Conservation (phyloP, 2,888 invertebrate genomes). For the Leptopilina myrica region DNA sequence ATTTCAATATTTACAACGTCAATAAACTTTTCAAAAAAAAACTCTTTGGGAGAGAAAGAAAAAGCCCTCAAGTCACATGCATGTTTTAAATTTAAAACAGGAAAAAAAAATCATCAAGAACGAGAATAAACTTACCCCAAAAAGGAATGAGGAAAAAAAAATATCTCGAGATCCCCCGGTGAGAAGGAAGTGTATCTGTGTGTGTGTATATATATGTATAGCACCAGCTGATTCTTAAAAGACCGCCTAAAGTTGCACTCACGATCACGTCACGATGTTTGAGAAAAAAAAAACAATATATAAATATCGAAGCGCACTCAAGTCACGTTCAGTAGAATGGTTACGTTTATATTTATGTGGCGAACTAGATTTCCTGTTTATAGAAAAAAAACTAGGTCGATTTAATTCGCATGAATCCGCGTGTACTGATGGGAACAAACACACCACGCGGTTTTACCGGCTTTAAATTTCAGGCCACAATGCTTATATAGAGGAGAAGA, state of each 20-base stretch:
- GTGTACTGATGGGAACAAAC: constrained; percentile 10
- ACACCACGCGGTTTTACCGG: constrained; percentile 35
- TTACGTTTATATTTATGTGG: neutral
- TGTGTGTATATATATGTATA: neutral
- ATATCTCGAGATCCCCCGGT: constrained; percentile 14
- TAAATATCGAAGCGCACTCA: neutral
- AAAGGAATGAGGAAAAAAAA: neutral
- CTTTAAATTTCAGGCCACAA: neutral
- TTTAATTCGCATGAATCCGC: constrained; percentile 29
- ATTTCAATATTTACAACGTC: too few relatives aligned
- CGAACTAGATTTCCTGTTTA: constrained; percentile 2
- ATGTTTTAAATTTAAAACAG: neutral
- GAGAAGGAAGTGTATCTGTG: neutral
- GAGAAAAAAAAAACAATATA: neutral
- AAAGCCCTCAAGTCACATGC: too few relatives aligned
- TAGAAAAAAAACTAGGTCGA: constrained; percentile 6
- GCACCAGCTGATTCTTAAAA: constrained; percentile 21
- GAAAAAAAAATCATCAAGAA: neutral
- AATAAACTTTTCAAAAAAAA: too few relatives aligned
- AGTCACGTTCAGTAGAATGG: neutral
- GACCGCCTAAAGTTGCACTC: constrained; percentile 24
- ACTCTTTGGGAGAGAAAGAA: too few relatives aligned
- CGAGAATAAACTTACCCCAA: constrained; percentile 17
- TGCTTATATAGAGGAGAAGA: neutral
- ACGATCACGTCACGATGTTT: neutral